These are phyloP conservation scores for Octonoba sinensis DNA, from an alignment of 2,888 invertebrate genomes.

Conservation along the genomic window DNA sequence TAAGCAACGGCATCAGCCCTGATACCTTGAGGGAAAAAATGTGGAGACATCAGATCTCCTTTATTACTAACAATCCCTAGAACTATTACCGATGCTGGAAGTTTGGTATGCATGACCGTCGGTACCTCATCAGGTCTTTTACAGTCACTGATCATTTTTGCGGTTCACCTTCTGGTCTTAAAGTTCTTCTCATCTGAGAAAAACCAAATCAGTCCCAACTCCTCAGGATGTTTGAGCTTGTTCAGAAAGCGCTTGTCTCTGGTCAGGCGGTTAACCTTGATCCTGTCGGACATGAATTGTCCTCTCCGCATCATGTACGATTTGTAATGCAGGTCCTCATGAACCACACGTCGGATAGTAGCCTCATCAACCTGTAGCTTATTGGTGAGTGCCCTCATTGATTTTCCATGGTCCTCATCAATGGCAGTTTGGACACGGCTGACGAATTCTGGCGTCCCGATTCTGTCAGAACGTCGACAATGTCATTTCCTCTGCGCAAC, in stretches of 20 bases:
- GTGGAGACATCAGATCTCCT: neutral
- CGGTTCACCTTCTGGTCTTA: slow-evolving; percentile 1
- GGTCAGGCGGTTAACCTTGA: neutral
- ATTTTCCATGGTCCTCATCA: too few species aligned
- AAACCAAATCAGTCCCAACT: neutral
- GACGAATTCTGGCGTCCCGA: neutral
- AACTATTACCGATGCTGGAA: neutral
- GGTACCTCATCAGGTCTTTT: neutral
- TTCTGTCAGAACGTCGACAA: neutral
- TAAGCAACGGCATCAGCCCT: too few species aligned
- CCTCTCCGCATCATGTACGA: neutral
- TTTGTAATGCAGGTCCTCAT: neutral
- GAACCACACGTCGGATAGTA: neutral
- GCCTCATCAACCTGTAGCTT: neutral
- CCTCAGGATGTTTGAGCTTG: neutral
- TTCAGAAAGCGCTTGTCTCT: neutral
- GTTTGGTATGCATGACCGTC: neutral
- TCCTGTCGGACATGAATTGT: neutral
- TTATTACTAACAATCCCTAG: neutral
- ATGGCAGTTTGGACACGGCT: neutral
- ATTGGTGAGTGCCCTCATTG: neutral
- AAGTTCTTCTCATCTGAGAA: slow-evolving; percentile 4
- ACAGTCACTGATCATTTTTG: neutral
- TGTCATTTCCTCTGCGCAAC: neutral
- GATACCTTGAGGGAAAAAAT: neutral